A percentile compares a stretch with the other conserved stretches of the same genome.
These are phyloP conservation scores for Ips typographus DNA, from an alignment of 1,140 invertebrate species.

Conservation along the genomic window DNA sequence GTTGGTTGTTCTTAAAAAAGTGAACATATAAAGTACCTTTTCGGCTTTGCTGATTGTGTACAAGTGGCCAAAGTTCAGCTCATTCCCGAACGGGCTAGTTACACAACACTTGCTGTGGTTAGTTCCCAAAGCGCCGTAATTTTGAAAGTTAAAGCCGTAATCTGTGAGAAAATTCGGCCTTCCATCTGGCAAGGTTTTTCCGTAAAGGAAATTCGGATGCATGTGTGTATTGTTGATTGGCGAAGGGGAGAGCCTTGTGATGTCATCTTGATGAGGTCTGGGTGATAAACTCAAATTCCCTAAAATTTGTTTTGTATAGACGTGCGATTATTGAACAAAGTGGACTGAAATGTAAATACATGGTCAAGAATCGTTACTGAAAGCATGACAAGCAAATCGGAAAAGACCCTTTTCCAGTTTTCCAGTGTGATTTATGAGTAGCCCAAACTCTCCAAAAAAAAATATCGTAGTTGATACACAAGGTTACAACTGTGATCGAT, in stretches of 20 bases:
- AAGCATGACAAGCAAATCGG: no score
- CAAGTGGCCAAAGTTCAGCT: constrained; percentile 47
- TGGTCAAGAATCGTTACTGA: no score
- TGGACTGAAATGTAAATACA: no score
- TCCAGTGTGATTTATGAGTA: no score
- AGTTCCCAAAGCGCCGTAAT: constrained; percentile 41
- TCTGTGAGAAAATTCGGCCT: constrained; percentile 46
- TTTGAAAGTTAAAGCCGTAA: constrained; percentile 46
- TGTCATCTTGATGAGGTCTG: constrained; percentile 10
- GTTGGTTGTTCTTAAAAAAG: not conserved
- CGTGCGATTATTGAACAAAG: no score
- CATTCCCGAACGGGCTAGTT: constrained; percentile 42
- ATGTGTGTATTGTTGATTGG: constrained; percentile 35
- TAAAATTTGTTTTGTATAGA: not conserved
- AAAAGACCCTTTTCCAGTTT: no score
- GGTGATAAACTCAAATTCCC: constrained; percentile 23
- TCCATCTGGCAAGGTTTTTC: constrained; percentile 45
- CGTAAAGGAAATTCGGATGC: constrained; percentile 47
- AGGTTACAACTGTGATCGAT: no score
- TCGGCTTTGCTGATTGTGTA: constrained; percentile 49
- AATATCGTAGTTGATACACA: no score
- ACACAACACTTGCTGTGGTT: constrained; percentile 46
- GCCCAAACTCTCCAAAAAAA: no score
- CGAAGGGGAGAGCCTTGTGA: constrained; percentile 10
- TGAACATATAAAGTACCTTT: constrained; percentile 18